These are phyloP conservation scores for Tipula helvola DNA, from an alignment of 2,888 invertebrate species.

Conservation along the genomic window DNA sequence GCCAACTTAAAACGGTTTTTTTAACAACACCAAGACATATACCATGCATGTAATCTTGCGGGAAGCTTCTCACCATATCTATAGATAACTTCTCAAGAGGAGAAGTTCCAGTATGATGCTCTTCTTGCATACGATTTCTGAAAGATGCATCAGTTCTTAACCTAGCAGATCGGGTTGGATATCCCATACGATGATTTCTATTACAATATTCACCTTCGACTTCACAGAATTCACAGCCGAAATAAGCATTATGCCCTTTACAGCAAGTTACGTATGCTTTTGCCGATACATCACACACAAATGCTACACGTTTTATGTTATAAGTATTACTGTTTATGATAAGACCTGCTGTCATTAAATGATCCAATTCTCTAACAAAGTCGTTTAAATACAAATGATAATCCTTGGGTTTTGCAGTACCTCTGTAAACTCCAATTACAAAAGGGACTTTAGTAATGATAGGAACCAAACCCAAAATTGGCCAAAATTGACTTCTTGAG, in stretches of 20 bases:
- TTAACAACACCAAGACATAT: no score
- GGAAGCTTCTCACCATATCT: not conserved
- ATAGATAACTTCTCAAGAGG: not conserved
- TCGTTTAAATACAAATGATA: not conserved
- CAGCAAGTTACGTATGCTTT: no score
- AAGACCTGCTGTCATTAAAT: no score
- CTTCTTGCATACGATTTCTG: not conserved
- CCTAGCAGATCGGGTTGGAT: not conserved
- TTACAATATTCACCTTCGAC: not conserved
- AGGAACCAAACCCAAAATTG: no score
- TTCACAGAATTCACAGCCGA: not conserved
- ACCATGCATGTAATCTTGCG: no score
- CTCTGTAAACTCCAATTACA: no score
- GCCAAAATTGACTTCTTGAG: not conserved
- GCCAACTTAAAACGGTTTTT: not conserved
- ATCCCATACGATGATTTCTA: not conserved
- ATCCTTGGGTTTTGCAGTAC: no score
- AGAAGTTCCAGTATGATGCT: not conserved
- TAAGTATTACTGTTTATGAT: no score
- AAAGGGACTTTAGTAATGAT: no score
- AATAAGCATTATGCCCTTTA: not conserved
- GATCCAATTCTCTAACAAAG: not conserved
- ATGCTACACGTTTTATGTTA: no score
- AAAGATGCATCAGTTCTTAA: not conserved
- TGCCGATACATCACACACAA: not conserved